Evolutionary conservation across 2,797 vertebrate species (phyloP).

Genomic region (Gastrophryne carolinensis): DNA sequence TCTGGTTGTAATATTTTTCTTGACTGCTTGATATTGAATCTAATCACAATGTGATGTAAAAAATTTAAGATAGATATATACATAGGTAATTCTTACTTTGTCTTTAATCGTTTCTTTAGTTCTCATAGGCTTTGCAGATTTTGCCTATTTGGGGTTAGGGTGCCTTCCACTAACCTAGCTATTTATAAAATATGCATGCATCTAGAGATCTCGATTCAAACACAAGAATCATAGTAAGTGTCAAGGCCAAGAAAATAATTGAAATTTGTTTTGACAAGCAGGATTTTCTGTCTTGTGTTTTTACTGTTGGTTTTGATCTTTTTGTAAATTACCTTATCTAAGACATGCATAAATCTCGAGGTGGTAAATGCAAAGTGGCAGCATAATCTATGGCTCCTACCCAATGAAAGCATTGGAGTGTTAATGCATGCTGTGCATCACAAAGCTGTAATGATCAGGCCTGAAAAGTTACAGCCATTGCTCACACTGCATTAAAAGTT

Average conservation of each 20-base stretch:
- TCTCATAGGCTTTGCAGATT: not conserved
- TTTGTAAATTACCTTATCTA: constrained; percentile 19
- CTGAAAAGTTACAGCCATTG: not conserved
- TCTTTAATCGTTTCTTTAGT: no score
- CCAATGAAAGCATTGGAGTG: not conserved
- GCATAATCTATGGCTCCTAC: constrained; percentile 2
- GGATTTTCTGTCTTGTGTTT: constrained; percentile 32
- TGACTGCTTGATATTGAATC: no score
- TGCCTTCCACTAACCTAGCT: not conserved
- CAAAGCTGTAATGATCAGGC: not conserved
- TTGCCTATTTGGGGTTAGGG: not conserved
- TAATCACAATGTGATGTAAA: no score
- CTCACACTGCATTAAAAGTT: constrained; percentile 21
- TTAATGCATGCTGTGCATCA: not conserved
- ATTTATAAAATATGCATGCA: constrained; percentile 35
- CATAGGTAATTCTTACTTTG: no score
- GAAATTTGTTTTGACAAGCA: constrained; percentile 37
- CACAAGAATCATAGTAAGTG: not conserved
- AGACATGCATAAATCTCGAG: constrained; percentile 12
- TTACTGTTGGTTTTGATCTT: constrained; percentile 28
- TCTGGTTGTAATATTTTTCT: no score
- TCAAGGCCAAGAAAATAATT: constrained; percentile 17
- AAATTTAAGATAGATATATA: no score
- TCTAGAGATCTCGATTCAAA: constrained; percentile 54
- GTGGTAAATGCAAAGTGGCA: constrained; percentile 11